Evolutionary conservation across 1,140 invertebrate genomes (phyloP).

Genomic region (Steinernema khuongi): DNA sequence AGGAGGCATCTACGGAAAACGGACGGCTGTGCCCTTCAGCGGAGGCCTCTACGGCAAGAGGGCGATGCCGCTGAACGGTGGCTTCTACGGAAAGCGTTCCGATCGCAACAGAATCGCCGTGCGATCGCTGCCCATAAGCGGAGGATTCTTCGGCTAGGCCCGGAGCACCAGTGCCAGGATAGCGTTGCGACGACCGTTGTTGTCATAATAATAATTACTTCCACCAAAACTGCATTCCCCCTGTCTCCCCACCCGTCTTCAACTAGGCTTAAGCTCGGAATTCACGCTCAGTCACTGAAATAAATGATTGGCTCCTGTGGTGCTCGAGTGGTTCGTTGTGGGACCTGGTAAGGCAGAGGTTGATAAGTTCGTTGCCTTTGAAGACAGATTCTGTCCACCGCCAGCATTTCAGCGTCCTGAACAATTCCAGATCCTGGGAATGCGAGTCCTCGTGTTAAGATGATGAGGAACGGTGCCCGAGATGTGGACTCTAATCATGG

Average conservation of each 20-base stretch:
- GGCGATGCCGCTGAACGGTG: not conserved
- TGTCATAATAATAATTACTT: not conserved
- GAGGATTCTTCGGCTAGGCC: not conserved
- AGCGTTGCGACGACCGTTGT: not conserved
- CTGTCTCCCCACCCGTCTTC: not conserved
- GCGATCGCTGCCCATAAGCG: not conserved
- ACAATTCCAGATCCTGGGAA: no score
- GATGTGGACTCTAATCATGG: no score
- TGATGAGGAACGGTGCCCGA: no score
- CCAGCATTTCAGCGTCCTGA: no score
- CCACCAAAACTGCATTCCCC: not conserved
- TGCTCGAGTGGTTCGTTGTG: no score
- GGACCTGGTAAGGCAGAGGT: no score
- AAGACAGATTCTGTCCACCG: no score
- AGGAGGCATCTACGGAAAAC: not conserved
- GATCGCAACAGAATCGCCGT: not conserved
- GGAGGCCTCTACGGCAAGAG: constrained; percentile 16
- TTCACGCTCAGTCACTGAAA: not conserved
- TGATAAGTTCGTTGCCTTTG: no score
- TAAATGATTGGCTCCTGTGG: constrained; percentile 17
- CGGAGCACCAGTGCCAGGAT: not conserved
- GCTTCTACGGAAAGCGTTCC: not conserved
- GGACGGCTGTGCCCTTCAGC: not conserved
- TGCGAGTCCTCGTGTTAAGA: no score
- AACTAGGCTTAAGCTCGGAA: not conserved